Evolutionary conservation across 1,140 invertebrate genomes (phyloP).

Genomic region (Sminthurinus signatus): DNA sequence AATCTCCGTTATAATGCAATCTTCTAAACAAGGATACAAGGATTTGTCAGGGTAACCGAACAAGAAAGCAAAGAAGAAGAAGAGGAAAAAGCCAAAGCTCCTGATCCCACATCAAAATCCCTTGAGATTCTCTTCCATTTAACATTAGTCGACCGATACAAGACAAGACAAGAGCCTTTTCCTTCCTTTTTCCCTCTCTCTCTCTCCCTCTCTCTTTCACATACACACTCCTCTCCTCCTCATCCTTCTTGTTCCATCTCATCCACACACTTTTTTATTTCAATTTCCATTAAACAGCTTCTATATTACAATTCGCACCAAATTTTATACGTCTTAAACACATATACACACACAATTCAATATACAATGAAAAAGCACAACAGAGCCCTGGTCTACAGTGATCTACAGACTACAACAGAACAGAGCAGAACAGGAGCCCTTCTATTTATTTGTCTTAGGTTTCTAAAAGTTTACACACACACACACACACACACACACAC

Average conservation of each 20-base stretch:
- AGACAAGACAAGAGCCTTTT: not conserved
- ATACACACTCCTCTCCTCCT: not conserved
- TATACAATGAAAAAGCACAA: no score
- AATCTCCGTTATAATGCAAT: conserved; percentile 41
- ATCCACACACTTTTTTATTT: conserved; percentile 1
- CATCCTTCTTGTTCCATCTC: not conserved
- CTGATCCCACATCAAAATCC: conserved; percentile 23
- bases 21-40: conserved; percentile 36
- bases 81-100: conserved; percentile 13
- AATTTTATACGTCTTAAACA: conserved; percentile 23
- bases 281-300: conserved; percentile 12
- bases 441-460: conserved; percentile 36
- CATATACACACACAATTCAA: conserved; percentile 13
- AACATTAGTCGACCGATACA: conserved; percentile 16
- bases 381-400: conserved; percentile 5
- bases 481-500: not conserved
- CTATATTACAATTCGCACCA: conserved; percentile 17
- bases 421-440: conserved; percentile 17
- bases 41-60: conserved; percentile 7
- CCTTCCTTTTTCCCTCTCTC: not conserved
- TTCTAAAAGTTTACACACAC: conserved; percentile 19
- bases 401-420: conserved; percentile 20
- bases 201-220: not conserved
- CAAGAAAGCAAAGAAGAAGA: not conserved
- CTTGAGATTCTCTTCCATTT: conserved; percentile 30